Conservation (phyloP, 1,140 invertebrate species). For the Yoshiicerus persimilis region DNA sequence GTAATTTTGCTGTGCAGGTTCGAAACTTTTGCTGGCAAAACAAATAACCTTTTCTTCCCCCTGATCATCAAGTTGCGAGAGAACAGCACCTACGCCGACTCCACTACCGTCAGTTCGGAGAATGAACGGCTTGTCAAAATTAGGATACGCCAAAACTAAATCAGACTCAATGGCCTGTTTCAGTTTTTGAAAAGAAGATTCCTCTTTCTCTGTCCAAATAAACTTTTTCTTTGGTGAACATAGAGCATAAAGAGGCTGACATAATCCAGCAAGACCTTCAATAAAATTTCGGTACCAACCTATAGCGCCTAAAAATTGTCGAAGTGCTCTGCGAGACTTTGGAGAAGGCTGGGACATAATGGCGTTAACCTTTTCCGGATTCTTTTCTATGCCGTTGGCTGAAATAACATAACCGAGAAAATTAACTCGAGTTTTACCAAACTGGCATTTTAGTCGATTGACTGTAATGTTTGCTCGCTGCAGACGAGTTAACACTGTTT, state of each 20-base stretch:
- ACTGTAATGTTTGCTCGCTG: constrained; percentile 39
- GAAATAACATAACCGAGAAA: constrained; percentile 53
- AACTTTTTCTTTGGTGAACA: neutral
- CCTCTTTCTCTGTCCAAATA: neutral
- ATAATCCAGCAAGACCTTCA: constrained; percentile 48
- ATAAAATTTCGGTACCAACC: constrained; percentile 53
- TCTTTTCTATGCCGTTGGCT: too few species aligned
- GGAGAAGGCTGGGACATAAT: constrained; percentile 51
- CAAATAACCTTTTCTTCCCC: constrained; percentile 48
- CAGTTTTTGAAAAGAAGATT: neutral
- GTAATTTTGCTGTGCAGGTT: constrained; percentile 52
- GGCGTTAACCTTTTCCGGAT: constrained; percentile 52
- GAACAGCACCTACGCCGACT: neutral
- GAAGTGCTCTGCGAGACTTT: constrained; percentile 45
- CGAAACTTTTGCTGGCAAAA: constrained; percentile 46
- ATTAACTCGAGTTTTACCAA: constrained; percentile 47
- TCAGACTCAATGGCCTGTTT: constrained; percentile 14
- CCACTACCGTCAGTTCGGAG: constrained; percentile 5
- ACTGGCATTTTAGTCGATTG: constrained; percentile 49
- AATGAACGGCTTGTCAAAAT: constrained; percentile 17
- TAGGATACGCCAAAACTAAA: neutral
- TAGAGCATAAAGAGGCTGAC: constrained; percentile 50
- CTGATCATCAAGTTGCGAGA: constrained; percentile 51
- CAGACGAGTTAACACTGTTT: constrained; percentile 29
- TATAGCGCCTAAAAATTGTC: constrained; percentile 51